Conservation (phyloP, 1,140 invertebrate genomes). For the Calliopsis andreniformis region DNA sequence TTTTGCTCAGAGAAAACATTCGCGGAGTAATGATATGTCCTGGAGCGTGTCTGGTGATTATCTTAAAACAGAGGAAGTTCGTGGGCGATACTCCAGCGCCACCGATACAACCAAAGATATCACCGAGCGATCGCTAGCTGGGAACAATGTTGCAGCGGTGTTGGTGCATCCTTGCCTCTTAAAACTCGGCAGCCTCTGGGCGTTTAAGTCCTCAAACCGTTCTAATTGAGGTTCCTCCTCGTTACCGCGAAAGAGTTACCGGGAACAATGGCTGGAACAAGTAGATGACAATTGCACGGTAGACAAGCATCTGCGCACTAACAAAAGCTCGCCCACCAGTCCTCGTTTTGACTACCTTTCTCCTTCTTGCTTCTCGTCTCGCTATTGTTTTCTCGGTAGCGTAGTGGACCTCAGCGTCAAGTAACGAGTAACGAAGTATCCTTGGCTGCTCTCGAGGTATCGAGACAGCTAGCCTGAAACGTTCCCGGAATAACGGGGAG, state of each 20-base stretch:
- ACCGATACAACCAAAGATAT: conserved; percentile 34
- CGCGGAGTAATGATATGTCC: conserved; percentile 12
- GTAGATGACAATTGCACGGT: conserved; percentile 73
- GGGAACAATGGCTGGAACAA: conserved; percentile 77
- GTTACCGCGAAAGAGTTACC: conserved; percentile 78
- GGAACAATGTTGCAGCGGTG: conserved; percentile 46
- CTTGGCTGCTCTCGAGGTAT: conserved; percentile 35
- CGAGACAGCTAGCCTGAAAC: conserved; percentile 40
- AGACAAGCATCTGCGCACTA: conserved; percentile 65
- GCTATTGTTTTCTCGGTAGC: conserved; percentile 57
- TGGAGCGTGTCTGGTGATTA: conserved; percentile 30
- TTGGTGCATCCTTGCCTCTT: conserved; percentile 64
- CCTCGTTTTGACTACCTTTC: conserved; percentile 47
- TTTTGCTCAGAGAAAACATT: neutral
- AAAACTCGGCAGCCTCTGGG: conserved; percentile 75
- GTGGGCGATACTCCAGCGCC: neutral
- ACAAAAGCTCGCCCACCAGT: conserved; percentile 70
- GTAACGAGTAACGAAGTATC: conserved; percentile 71
- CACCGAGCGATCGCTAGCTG: conserved; percentile 35
- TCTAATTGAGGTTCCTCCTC: conserved; percentile 81
- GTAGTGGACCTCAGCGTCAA: conserved; percentile 49
- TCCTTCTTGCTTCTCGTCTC: conserved; percentile 37
- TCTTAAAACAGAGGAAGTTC: neutral
- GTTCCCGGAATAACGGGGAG: neutral
- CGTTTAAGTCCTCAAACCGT: conserved; percentile 79